These are phyloP conservation scores for Chloroceryle amazona DNA, from an alignment of 2,797 vertebrate genomes.

Conservation along the genomic window DNA sequence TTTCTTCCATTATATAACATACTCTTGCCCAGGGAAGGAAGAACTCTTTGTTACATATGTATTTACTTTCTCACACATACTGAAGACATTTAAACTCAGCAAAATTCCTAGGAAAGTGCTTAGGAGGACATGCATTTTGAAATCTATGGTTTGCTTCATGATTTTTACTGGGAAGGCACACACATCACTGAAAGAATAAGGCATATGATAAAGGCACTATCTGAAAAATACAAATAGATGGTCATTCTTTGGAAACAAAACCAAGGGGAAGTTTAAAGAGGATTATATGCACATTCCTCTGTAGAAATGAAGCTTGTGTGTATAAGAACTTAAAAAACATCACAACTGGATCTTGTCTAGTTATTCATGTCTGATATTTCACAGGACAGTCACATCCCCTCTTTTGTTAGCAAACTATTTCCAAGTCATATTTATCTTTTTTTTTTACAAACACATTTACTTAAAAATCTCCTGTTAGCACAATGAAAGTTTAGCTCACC, in stretches of 20 bases:
- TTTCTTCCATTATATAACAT: conserved; percentile 32
- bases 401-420: neutral
- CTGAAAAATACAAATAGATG: neutral
- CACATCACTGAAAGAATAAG: neutral
- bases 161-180: neutral
- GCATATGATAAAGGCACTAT: neutral
- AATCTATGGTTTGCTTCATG: neutral
- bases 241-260: neutral
- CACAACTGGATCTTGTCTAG: neutral
- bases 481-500: neutral
- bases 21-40: neutral
- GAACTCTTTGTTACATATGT: conserved; percentile 29
- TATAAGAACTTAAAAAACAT: neutral
- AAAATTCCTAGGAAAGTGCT: conserved; percentile 19
- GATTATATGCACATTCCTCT: neutral
- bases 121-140: neutral
- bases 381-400: neutral
- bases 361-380: neutral
- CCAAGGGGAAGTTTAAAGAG: neutral
- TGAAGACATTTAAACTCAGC: conserved; percentile 41
- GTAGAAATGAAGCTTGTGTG: neutral
- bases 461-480: neutral
- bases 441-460: neutral
- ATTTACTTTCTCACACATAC: conserved; percentile 46
- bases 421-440: neutral